phyloP scores from a whole-genome alignment of 2,888 invertebrate genomes.

The Siphlonurus alternatus region DNA sequence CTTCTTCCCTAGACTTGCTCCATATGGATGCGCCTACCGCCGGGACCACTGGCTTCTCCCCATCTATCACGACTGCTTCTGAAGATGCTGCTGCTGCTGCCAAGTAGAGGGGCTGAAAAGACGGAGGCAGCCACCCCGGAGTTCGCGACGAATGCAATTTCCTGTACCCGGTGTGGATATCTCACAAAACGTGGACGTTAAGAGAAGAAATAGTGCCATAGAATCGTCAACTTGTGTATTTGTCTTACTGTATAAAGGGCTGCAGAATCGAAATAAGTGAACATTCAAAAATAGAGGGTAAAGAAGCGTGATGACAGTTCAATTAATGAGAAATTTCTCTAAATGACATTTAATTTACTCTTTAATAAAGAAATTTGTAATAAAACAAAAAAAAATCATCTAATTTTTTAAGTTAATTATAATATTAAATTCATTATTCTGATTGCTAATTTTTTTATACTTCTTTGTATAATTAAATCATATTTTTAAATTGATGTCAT shows the following conservation, averaged over 20 bases:
- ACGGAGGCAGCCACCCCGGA: neutral
- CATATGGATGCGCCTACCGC: neutral
- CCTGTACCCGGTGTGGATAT: neutral
- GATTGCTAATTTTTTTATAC: no score
- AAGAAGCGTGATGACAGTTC: neutral
- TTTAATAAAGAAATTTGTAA: no score
- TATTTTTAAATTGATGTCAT: no score
- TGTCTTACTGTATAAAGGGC: no score
- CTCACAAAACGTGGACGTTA: neutral
- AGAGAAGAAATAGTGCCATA: neutral
- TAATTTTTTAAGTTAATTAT: no score
- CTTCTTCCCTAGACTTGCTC: no score
- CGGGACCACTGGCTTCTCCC: neutral
- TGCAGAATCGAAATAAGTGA: no score
- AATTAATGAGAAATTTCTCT: neutral
- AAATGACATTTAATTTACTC: neutral
- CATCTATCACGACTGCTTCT: neutral
- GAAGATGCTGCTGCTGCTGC: no score
- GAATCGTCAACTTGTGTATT: neutral
- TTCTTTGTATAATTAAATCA: no score
- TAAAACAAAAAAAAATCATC: no score
- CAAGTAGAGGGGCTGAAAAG: neutral
- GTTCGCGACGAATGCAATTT: conserved; percentile 2
- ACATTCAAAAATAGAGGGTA: neutral
- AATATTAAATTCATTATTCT: no score